phyloP scores from a whole-genome alignment of 2,797 vertebrate genomes.

The Acrossocheilus wenchowensis region DNA sequence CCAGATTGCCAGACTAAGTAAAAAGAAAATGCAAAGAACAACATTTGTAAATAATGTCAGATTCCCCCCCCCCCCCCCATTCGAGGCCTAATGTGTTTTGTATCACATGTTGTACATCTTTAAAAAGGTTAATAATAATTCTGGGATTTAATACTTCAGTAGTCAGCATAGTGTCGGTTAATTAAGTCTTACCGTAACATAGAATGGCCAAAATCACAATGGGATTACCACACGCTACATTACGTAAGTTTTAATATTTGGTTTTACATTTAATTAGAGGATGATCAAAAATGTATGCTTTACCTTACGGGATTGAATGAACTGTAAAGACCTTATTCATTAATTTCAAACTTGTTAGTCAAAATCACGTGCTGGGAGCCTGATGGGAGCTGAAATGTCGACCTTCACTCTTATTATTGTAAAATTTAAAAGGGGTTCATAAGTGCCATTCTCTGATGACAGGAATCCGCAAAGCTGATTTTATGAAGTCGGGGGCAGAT shows the following conservation, averaged over 20 bases:
- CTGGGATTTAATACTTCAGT: background rate
- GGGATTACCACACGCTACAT: slow-evolving; percentile 1
- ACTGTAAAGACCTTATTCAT: slow-evolving; percentile 30
- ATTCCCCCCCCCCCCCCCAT: background rate
- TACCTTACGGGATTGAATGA: slow-evolving; percentile 24
- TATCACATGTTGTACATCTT: slow-evolving; percentile 4
- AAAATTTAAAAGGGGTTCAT: slow-evolving; percentile 27
- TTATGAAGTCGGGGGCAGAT: slow-evolving; percentile 61
- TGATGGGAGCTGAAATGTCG: slow-evolving; percentile 24
- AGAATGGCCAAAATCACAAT: background rate
- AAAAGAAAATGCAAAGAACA: background rate
- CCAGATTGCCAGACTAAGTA: too few species aligned
- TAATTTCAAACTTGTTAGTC: slow-evolving; percentile 36
- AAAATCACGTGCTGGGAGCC: background rate
- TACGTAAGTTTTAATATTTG: slow-evolving; percentile 4
- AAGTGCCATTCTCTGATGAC: slow-evolving; percentile 33
- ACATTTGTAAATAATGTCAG: background rate
- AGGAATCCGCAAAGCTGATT: slow-evolving; percentile 23
- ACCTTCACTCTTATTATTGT: slow-evolving; percentile 52
- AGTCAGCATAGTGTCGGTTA: background rate
- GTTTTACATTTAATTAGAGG: slow-evolving; percentile 30
- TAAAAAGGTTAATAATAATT: slow-evolving; percentile 22
- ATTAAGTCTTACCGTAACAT: background rate
- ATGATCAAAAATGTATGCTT: slow-evolving; percentile 32
- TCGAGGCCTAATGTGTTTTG: background rate